Base-by-base conservation (phyloP, 2,888 invertebrate genomes). In the Elysia crispata region DNA sequence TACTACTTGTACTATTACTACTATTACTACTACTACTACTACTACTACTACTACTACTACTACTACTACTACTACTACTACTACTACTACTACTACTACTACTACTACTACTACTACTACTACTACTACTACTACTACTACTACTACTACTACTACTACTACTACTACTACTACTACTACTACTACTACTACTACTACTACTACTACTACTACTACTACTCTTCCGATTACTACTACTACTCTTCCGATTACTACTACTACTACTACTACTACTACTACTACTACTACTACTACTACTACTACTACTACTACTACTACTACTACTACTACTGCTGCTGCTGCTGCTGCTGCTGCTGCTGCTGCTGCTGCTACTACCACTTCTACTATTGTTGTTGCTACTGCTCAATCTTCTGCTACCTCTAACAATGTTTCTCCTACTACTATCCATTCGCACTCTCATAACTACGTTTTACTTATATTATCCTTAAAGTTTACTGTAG, bases 241-340 rank as follows among this genome's bases (percentile, higher is more conserved):
- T 60, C 3, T 15, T 60, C 3, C 60, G 3, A 60, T 15, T 60
- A 60, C 60, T 60, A 60, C 60, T 60, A 60, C 60, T 60, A 60
- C 60, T 60, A 60, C 60, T 60, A 60, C 60, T 60, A 60, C 60
- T 60, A 60, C 60, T 60, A 60, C 60, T 60, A 60, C 60, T 60
- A 60, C 60, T 60, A 60, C 60, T 60, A 60, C 60, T 60, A 60
- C 60, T 60, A 15, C 60, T 60, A 15, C 60, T 60, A 15, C 60
- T 60, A 60, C 60, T 60, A 60, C 60, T 60, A 60, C 60, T 60
- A 60, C 60, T 60, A 60, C 60, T 60, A 60, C 60, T 60, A 60
- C 60, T 60, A 60, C 60, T 60, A 60, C 60, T 60, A 60, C 60
- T 60, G 15, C 60, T 60, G 15, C 60, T 60, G 15, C 60, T 60